phyloP scores from a whole-genome alignment of 2,797 vertebrate genomes.

The Rhynchonycteris naso region DNA sequence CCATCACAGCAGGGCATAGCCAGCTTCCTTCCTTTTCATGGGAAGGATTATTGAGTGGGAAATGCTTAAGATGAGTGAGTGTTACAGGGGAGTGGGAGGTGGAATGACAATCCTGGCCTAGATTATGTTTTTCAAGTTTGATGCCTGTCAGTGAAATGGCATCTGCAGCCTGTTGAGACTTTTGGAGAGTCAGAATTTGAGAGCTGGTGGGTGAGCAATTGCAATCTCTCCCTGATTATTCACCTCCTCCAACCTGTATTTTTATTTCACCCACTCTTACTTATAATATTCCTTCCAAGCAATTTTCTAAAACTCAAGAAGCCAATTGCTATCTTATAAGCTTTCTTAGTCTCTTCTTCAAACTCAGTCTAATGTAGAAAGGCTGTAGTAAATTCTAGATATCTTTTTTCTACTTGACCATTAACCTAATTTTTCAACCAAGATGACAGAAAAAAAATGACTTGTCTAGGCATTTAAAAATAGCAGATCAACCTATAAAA shows the following conservation, averaged over 20 bases:
- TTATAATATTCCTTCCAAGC: constrained; percentile 72
- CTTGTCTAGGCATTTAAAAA: background rate
- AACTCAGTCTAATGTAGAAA: constrained; percentile 39
- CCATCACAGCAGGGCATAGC: constrained; percentile 11
- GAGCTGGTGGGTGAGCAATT: constrained; percentile 82
- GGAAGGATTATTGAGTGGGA: constrained; percentile 72
- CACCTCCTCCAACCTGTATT: constrained; percentile 80
- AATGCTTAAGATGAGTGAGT: constrained; percentile 71
- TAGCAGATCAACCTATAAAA: background rate
- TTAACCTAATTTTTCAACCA: constrained; percentile 46
- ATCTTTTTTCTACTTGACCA: constrained; percentile 15
- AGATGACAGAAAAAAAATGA: background rate
- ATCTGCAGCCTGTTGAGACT: constrained; percentile 72
- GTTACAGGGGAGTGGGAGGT: constrained; percentile 74
- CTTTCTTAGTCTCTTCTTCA: constrained; percentile 53
- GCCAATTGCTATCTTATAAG: constrained; percentile 51
- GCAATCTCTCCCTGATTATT: constrained; percentile 74
- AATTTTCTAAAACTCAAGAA: constrained; percentile 73
- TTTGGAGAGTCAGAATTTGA: constrained; percentile 78
- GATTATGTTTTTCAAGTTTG: constrained; percentile 79
- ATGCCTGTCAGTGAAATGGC: constrained; percentile 78
- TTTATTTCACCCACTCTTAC: constrained; percentile 81
- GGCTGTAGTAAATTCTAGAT: constrained; percentile 53
- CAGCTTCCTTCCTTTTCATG: background rate
- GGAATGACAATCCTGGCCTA: constrained; percentile 80